Conservation (phyloP, 2,888 invertebrate species). For the Ecdyonurus torrentis region DNA sequence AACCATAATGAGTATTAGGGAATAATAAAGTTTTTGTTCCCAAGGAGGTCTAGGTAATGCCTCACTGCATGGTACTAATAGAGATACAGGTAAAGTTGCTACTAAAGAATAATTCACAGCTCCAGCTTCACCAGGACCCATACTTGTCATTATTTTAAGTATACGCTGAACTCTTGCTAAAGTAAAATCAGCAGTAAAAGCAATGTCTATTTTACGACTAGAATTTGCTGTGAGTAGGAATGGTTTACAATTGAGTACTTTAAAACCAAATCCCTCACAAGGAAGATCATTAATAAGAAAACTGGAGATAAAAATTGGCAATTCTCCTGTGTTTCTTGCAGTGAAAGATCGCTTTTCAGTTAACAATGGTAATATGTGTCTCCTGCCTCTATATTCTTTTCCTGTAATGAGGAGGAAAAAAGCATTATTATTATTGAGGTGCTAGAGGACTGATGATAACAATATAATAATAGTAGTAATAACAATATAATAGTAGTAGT, state of each 20-base stretch:
- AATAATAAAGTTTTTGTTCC: constrained; percentile 54
- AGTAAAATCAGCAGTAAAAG: constrained; percentile 78
- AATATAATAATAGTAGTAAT: no score
- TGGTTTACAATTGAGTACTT: constrained; percentile 53
- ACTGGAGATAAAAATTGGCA: constrained; percentile 58
- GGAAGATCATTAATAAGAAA: constrained; percentile 45
- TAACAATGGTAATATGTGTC: constrained; percentile 40
- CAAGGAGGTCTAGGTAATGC: constrained; percentile 55
- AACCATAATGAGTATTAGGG: constrained; percentile 37
- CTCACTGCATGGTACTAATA: constrained; percentile 48
- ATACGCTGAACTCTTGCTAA: constrained; percentile 51
- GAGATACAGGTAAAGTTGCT: constrained; percentile 44
- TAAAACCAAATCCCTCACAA: constrained; percentile 68
- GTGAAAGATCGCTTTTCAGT: constrained; percentile 66
- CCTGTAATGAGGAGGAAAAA: no score
- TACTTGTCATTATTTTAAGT: constrained; percentile 37
- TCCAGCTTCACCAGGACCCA: constrained; percentile 28
- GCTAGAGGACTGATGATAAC: no score
- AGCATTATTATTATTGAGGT: no score
- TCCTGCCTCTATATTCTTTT: no score
- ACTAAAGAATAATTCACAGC: constrained; percentile 48
- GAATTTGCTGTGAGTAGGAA: constrained; percentile 55
- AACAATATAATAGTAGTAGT: no score
- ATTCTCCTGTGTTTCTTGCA: constrained; percentile 78
- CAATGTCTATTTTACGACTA: constrained; percentile 62